These are phyloP conservation scores for Argyresthia albistria DNA, from an alignment of 2,888 invertebrate species.

Conservation along the genomic window DNA sequence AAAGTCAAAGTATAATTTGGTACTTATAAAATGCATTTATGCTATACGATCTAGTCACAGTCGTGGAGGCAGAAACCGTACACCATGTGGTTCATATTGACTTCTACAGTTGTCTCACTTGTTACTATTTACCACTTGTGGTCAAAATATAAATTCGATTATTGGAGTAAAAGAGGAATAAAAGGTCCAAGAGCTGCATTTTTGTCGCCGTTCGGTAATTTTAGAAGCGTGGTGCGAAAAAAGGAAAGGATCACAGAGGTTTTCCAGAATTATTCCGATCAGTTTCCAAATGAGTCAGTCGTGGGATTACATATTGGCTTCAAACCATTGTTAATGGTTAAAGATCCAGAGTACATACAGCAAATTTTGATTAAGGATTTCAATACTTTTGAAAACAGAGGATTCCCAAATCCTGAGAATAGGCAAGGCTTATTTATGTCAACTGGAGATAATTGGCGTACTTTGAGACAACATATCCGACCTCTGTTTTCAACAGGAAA, in stretches of 20 bases:
- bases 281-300: conserved; percentile 23
- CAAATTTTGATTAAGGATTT: conserved; percentile 23
- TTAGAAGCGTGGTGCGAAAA: background rate
- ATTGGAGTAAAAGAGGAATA: background rate
- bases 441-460: conserved; percentile 40
- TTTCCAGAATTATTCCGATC: too few relatives aligned
- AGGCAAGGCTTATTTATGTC: conserved; percentile 32
- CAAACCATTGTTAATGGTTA: conserved; percentile 30
- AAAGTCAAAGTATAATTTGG: too few relatives aligned
- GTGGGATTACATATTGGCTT: conserved; percentile 35
- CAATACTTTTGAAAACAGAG: background rate
- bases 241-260: too few relatives aligned
- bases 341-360: conserved; percentile 38
- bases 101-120: background rate
- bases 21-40: too few relatives aligned
- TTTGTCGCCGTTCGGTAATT: background rate
- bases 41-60: too few relatives aligned
- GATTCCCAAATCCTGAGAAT: background rate
- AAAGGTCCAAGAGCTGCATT: background rate
- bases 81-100: background rate
- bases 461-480: conserved; percentile 41
- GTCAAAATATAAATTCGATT: background rate
- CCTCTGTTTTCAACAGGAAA: conserved; percentile 28
- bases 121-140: background rate
- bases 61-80: too few relatives aligned